Base-by-base conservation (phyloP, 2,113 vertebrate genomes). In the Pollimyrus isidori region DNA sequence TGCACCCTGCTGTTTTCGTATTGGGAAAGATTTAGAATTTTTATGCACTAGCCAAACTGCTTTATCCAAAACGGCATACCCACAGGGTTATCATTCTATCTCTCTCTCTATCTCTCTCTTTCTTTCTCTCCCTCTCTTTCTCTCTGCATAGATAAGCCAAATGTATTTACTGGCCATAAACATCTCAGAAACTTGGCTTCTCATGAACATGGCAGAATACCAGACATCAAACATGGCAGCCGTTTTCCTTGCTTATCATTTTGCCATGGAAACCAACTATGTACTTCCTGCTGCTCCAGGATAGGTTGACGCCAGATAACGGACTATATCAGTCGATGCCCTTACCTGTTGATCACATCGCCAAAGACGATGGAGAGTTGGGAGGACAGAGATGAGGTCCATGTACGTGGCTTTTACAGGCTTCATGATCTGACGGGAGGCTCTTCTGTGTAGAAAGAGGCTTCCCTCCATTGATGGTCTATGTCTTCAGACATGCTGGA, bases 291-390 rank as follows among this genome's bases (percentile, higher is more conserved):
- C 39, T 87, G 87, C n/a, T 85, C 87, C 87, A 76, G 88, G 91
- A 90, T 50, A 89, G 62, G 92, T 88, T 91, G 80, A 92, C 88
- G 92, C 87, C 93, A 95, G 92, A 94, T 95, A 92, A 92, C 90
- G 73, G 69, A 88, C 56, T 83, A 73, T 89, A 88, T 90, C 17
- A 86, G 86, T 90, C 89, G 65, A 65, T 91, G 92, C 90, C 90
- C 93, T 92, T 73, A 87, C 92, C 84, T 91, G 88, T 94, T 91
- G 93, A 88, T 39, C 56, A 17, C n/a, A 3, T n/a, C 58, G 23
- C 87, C 91, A 93, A 94, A 95, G 93, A 91, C 93, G 91, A 94
- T 91, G 49, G 52, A 92, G 94, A 93, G 93, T 94, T 93, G 93
- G 73, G 69, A 89, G 21, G 58, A 90, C 58, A 88, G 87, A 86